Conservation (phyloP, 2,113 vertebrate genomes). For the Chaetodon auriga region DNA sequence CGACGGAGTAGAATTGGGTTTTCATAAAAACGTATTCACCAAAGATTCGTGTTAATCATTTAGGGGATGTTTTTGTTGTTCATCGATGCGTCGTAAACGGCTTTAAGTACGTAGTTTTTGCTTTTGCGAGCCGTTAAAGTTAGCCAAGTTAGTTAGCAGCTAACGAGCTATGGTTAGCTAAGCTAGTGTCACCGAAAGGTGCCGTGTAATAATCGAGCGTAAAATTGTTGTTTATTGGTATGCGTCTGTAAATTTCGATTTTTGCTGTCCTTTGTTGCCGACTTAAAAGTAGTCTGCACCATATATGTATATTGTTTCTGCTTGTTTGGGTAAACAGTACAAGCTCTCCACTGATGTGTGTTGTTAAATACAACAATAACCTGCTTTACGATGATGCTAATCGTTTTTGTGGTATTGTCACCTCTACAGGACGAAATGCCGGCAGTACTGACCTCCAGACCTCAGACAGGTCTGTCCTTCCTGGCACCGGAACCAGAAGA, state of each 20-base stretch:
- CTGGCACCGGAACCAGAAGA: constrained; percentile 93
- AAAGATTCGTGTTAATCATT: rapidly evolving
- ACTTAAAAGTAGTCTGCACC: neutral
- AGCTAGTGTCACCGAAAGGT: neutral
- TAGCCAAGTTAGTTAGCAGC: constrained; percentile 3
- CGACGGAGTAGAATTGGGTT: rapidly evolving
- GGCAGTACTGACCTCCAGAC: constrained; percentile 86
- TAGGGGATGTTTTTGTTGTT: neutral
- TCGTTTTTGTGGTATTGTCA: constrained; percentile 5
- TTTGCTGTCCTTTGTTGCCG: neutral
- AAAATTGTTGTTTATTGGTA: neutral
- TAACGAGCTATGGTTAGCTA: neutral
- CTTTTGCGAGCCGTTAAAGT: neutral
- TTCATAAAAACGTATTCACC: neutral
- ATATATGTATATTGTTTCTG: neutral
- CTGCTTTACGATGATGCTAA: neutral
- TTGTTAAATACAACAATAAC: neutral
- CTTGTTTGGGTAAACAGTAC: neutral
- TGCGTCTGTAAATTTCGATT: neutral
- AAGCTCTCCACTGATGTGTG: neutral
- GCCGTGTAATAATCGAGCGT: neutral
- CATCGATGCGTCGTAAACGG: rapidly evolving
- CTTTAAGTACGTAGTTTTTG: rapidly evolving
- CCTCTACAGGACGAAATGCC: constrained; percentile 88
- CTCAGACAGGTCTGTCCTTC: constrained; percentile 91